Evolutionary conservation across 2,797 vertebrate species (phyloP).

Genomic region (Sternotherus odoratus): DNA sequence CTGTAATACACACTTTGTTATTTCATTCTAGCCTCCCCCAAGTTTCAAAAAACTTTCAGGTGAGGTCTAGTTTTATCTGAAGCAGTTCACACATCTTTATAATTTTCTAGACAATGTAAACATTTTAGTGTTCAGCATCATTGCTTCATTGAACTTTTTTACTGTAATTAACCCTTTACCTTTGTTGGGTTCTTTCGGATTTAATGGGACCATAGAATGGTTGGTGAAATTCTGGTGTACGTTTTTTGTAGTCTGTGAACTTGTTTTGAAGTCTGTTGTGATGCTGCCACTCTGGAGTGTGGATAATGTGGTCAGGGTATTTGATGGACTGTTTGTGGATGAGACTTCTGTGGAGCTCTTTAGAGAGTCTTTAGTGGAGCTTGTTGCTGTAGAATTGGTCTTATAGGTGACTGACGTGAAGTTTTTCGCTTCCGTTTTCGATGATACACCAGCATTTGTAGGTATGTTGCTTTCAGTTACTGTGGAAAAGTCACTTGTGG

Average conservation of each 20-base stretch:
- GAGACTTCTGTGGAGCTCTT: rapidly evolving
- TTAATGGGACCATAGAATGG: conserved; percentile 33
- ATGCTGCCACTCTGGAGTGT: not conserved
- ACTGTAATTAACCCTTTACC: conserved; percentile 38
- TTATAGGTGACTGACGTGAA: not conserved
- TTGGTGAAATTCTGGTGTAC: conserved; percentile 46
- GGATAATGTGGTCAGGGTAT: not conserved
- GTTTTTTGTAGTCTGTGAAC: conserved; percentile 49
- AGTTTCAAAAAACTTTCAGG: not conserved
- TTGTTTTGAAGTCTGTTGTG: not conserved
- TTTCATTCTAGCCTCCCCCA: no score
- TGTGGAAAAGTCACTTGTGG: not conserved
- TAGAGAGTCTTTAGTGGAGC: not conserved
- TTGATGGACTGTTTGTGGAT: not conserved
- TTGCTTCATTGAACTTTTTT: not conserved
- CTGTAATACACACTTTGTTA: not conserved
- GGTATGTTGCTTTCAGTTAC: not conserved
- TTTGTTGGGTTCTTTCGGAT: conserved; percentile 51
- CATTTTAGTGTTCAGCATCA: not conserved
- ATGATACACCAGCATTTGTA: not conserved
- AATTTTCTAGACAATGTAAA: not conserved
- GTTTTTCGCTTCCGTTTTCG: not conserved
- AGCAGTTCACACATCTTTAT: not conserved
- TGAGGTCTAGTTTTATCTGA: not conserved
- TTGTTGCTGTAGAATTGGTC: not conserved